A percentile compares a stretch with the other conserved stretches of the same genome.
Evolutionary conservation across 2,888 invertebrate genomes (phyloP).

Genomic region (Thyatira batis): DNA sequence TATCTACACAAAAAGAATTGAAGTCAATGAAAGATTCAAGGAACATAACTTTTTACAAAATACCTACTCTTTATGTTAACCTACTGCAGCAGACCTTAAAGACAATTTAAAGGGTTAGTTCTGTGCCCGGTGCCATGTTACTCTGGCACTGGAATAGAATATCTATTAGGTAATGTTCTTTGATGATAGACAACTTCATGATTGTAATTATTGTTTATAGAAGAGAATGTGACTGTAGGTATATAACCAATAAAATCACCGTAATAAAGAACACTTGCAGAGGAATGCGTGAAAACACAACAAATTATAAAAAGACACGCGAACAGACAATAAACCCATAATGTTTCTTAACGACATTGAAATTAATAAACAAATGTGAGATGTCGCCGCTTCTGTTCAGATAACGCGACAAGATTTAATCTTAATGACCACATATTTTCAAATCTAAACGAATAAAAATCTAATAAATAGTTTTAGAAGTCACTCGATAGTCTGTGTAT

Average conservation of each 20-base stretch:
- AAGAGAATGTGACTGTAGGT: no score
- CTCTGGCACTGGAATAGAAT: no score
- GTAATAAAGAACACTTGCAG: conserved; percentile 25
- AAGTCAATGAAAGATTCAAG: no score
- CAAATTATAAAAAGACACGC: conserved; percentile 53
- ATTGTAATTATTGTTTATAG: no score
- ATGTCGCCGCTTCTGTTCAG: conserved; percentile 33
- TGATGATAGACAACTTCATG: no score
- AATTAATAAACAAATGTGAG: conserved; percentile 26
- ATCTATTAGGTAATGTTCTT: no score
- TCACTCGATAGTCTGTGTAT: neutral
- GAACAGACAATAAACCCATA: conserved; percentile 59
- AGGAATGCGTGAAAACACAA: conserved; percentile 38
- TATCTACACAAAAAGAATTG: no score
- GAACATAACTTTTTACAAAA: no score
- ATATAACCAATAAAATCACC: neutral
- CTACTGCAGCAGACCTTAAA: no score
- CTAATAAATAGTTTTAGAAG: neutral
- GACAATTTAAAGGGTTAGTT: no score
- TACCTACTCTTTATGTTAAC: no score
- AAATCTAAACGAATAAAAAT: neutral
- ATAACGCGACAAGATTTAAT: conserved; percentile 38
- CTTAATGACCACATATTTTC: conserved; percentile 42
- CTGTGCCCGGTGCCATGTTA: no score
- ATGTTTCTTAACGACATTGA: conserved; percentile 41